Conservation (phyloP, 2,888 invertebrate genomes). For the Orchesella flavescens region DNA sequence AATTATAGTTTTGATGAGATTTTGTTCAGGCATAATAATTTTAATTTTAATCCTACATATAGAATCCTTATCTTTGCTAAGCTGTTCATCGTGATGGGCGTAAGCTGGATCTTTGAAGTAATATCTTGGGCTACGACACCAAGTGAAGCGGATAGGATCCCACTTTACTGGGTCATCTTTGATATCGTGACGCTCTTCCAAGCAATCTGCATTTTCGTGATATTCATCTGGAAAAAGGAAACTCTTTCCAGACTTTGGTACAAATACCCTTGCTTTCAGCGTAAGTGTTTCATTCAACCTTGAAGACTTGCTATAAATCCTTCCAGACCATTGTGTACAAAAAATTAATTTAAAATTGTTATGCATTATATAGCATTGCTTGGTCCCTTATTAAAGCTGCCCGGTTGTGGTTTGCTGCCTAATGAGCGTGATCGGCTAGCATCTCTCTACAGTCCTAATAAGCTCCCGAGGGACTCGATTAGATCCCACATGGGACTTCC, state of each 20-base stretch:
- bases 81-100: slow-evolving; percentile 65
- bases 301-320: background rate
- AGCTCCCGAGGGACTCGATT: slow-evolving; percentile 13
- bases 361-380: slow-evolving; percentile 11
- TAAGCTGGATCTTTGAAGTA: slow-evolving; percentile 63
- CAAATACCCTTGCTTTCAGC: slow-evolving; percentile 43
- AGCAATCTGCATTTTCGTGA: slow-evolving; percentile 59
- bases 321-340: background rate
- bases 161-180: slow-evolving; percentile 61
- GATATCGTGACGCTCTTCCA: slow-evolving; percentile 63
- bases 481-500: background rate
- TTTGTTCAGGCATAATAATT: too few species aligned
- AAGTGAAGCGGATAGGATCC: background rate
- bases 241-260: slow-evolving; percentile 40
- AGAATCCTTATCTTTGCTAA: slow-evolving; percentile 61
- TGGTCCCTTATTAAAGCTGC: slow-evolving; percentile 37
- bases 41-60: too few species aligned
- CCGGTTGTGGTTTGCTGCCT: slow-evolving; percentile 48
- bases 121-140: slow-evolving; percentile 47
- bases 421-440: slow-evolving; percentile 31
- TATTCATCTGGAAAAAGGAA: slow-evolving; percentile 63
- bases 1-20: background rate
- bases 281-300: slow-evolving; percentile 26
- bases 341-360: background rate
- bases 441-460: slow-evolving; percentile 13